These are phyloP conservation scores for Sinocyclocheilus anophthalmus DNA, from an alignment of 2,113 vertebrate genomes.

Conservation along the genomic window DNA sequence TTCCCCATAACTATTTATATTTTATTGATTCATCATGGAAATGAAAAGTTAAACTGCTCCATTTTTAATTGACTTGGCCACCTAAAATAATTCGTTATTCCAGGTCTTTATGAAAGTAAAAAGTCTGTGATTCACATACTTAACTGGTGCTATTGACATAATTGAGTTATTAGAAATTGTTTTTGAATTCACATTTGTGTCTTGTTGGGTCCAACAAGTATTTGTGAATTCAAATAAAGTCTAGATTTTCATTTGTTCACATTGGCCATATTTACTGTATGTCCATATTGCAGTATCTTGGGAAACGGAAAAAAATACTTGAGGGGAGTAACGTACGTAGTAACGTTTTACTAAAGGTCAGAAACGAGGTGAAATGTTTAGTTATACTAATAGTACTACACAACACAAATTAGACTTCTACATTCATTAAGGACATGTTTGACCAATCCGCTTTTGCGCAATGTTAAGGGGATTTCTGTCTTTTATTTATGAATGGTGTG, in stretches of 20 bases:
- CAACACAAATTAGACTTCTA: slow-evolving; percentile 29
- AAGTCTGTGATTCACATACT: slow-evolving; percentile 38
- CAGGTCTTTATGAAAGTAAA: slow-evolving; percentile 33
- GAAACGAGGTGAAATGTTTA: slow-evolving; percentile 40
- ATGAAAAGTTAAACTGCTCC: background rate
- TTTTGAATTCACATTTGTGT: slow-evolving; percentile 24
- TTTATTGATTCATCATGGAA: slow-evolving; percentile 18
- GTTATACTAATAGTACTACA: slow-evolving; percentile 51
- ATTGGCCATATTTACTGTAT: slow-evolving; percentile 11
- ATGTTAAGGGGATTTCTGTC: slow-evolving; percentile 47
- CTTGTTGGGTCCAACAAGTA: background rate
- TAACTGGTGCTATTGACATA: slow-evolving; percentile 47
- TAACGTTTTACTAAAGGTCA: slow-evolving; percentile 28
- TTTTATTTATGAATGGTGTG: slow-evolving; percentile 56
- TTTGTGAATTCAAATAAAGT: slow-evolving; percentile 7
- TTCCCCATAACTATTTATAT: slow-evolving; percentile 5
- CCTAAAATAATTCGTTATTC: slow-evolving; percentile 37
- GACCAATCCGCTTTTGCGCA: slow-evolving; percentile 42
- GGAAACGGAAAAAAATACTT: background rate
- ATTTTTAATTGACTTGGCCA: slow-evolving; percentile 2
- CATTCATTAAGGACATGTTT: slow-evolving; percentile 45
- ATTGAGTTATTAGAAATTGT: slow-evolving; percentile 21
- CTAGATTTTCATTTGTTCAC: background rate
- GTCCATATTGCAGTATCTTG: slow-evolving; percentile 4
- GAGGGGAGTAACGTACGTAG: background rate